A percentile compares a stretch with the other conserved stretches of the same genome.
Evolutionary conservation across 2,113 vertebrate species (phyloP).

Genomic region (Seriola rivoliana): DNA sequence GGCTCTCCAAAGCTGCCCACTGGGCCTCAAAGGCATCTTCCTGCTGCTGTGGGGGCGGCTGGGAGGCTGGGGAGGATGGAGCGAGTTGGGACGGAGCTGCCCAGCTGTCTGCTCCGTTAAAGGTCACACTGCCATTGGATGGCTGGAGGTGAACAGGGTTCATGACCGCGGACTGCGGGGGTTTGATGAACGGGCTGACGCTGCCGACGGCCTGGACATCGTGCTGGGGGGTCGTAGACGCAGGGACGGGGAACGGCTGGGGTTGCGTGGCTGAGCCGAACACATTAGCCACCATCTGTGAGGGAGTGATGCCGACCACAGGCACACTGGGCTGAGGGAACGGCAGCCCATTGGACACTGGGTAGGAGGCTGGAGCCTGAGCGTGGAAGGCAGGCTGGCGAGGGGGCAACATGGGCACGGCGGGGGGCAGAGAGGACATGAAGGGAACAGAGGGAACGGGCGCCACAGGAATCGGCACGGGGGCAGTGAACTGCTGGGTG

Average conservation of each 20-base stretch:
- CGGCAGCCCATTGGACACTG: conserved; percentile 91
- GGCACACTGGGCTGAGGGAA: conserved; percentile 90
- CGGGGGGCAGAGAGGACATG: conserved; percentile 84
- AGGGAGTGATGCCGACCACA: conserved; percentile 96
- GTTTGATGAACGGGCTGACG: conserved; percentile 88
- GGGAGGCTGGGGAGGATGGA: conserved; percentile 56
- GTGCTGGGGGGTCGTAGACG: conserved; percentile 58
- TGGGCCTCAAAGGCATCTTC: conserved; percentile 96
- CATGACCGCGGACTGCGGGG: conserved; percentile 73
- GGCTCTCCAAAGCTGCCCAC: conserved; percentile 95
- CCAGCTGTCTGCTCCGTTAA: conserved; percentile 91
- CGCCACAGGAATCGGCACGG: conserved; percentile 78
- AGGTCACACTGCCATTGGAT: conserved; percentile 89
- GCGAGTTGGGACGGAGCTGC: conserved; percentile 72
- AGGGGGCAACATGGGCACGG: conserved; percentile 88
- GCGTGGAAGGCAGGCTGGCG: conserved; percentile 89
- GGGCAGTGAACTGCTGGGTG: conserved; percentile 80
- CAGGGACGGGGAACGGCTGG: conserved; percentile 82
- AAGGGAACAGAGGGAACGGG: conserved; percentile 80
- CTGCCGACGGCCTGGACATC: conserved; percentile 38
- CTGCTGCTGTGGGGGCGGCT: conserved; percentile 63
- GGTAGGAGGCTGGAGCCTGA: conserved; percentile 86
- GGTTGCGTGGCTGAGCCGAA: conserved; percentile 92
- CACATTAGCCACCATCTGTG: conserved; percentile 97
- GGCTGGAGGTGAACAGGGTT: conserved; percentile 60